phyloP scores from a whole-genome alignment of 2,113 vertebrate genomes.

The Lepisosteus oculatus region DNA sequence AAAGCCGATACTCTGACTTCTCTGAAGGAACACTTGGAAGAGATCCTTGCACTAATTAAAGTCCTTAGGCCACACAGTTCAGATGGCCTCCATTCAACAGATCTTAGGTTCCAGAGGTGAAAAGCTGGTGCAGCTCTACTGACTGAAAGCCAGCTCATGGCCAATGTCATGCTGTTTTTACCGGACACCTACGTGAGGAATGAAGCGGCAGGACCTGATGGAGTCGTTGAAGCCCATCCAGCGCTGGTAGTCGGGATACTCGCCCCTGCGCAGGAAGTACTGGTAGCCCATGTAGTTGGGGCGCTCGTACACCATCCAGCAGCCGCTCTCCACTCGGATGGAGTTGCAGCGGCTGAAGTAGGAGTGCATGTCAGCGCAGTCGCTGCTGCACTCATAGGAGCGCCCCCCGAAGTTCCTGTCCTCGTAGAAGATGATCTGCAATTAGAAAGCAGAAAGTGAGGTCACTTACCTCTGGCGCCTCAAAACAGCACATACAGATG shows the following conservation, averaged over 20 bases:
- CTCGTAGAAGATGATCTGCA: slow-evolving; percentile 61
- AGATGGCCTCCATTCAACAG: too few relatives aligned
- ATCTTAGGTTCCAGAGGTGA: too few relatives aligned
- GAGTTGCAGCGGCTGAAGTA: slow-evolving; percentile 48
- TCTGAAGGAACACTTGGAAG: too few relatives aligned
- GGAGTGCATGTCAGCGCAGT: slow-evolving; percentile 54
- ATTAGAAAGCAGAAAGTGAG: background rate
- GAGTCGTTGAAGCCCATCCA: slow-evolving; percentile 50
- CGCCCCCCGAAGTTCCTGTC: slow-evolving; percentile 48
- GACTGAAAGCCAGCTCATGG: too few relatives aligned
- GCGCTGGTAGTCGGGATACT: slow-evolving; percentile 45
- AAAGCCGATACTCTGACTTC: too few relatives aligned
- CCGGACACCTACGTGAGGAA: slow-evolving; percentile 38
- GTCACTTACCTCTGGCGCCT: too few relatives aligned
- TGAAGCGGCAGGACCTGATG: slow-evolving; percentile 46
- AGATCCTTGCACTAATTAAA: too few relatives aligned
- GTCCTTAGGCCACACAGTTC: too few relatives aligned
- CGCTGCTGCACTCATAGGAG: slow-evolving; percentile 48
- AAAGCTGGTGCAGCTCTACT: too few relatives aligned
- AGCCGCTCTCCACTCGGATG: slow-evolving; percentile 62
- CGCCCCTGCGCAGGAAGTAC: slow-evolving; percentile 47
- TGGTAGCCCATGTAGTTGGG: slow-evolving; percentile 48
- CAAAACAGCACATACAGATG: too few relatives aligned
- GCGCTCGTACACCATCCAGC: slow-evolving; percentile 65
- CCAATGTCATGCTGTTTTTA: too few relatives aligned